These are phyloP conservation scores for Ammodytes marinus DNA, from an alignment of 2,113 vertebrate genomes.

Conservation along the genomic window DNA sequence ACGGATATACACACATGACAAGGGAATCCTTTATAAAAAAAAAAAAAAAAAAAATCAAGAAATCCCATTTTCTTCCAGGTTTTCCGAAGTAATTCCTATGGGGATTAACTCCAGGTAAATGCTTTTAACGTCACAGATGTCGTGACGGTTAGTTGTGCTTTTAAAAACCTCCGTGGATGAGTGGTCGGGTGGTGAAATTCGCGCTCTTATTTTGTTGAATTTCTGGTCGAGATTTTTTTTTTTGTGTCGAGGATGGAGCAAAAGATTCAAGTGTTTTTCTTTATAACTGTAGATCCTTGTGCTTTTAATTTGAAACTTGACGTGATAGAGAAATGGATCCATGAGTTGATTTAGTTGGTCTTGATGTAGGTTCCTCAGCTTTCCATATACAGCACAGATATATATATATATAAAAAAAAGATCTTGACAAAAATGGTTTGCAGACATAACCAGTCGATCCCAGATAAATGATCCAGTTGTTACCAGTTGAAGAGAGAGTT, in stretches of 20 bases:
- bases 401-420: not conserved
- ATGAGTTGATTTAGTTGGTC: not conserved
- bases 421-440: not conserved
- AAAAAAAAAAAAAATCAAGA: not conserved
- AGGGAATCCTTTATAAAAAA: not conserved
- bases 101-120: not conserved
- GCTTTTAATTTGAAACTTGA: not conserved
- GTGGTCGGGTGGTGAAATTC: not conserved
- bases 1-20: not conserved
- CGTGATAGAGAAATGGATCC: not conserved
- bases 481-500: constrained; percentile 93
- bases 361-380: not conserved
- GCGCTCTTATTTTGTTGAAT: no score
- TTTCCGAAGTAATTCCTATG: not conserved
- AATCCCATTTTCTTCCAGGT: not conserved
- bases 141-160: constrained; percentile 12
- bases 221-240: no score
- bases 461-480: constrained; percentile 49
- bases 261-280: constrained; percentile 19
- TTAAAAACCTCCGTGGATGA: not conserved
- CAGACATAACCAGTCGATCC: constrained; percentile 13
- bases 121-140: not conserved
- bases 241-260: not conserved
- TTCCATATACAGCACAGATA: constrained; percentile 11
- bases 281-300: not conserved